Conservation (phyloP, 2,113 vertebrate genomes). For the Crocuta crocuta region DNA sequence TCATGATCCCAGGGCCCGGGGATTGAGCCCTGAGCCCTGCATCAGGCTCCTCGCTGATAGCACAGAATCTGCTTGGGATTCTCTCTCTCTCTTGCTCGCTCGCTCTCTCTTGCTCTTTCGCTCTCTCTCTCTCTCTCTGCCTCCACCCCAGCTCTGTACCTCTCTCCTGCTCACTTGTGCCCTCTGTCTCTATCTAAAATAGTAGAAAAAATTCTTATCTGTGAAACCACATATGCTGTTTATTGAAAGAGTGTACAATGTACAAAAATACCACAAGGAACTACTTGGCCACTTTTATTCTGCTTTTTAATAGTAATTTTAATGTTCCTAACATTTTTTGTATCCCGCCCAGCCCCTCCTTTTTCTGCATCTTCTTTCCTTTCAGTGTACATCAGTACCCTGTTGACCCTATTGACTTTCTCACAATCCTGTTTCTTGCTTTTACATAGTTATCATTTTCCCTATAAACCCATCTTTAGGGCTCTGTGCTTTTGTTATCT, state of each 20-base stretch:
- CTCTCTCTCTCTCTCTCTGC: too few relatives aligned
- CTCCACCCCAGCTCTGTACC: too few relatives aligned
- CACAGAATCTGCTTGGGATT: too few relatives aligned
- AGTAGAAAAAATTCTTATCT: neutral
- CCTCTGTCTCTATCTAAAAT: too few relatives aligned
- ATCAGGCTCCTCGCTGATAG: too few relatives aligned
- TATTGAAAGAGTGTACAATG: neutral
- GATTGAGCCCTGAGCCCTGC: too few relatives aligned
- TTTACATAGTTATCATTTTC: neutral
- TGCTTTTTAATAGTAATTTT: neutral
- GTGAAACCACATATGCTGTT: neutral
- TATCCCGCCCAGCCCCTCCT: neutral
- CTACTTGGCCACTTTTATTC: neutral
- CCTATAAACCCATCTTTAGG: neutral
- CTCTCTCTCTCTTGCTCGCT: fast-evolving
- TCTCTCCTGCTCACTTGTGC: too few relatives aligned
- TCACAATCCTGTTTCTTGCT: neutral
- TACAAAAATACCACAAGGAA: neutral
- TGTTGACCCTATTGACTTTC: neutral
- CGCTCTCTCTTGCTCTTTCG: fast-evolving
- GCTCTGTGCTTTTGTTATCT: neutral
- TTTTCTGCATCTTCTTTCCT: neutral
- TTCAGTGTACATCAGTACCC: neutral
- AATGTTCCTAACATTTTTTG: neutral
- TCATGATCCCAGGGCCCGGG: too few relatives aligned